Percentiles rank a stretch among this genome's conserved stretches.
Evolutionary conservation across 2,113 vertebrate genomes (phyloP).

Genomic region (Nerophis ophidion): DNA sequence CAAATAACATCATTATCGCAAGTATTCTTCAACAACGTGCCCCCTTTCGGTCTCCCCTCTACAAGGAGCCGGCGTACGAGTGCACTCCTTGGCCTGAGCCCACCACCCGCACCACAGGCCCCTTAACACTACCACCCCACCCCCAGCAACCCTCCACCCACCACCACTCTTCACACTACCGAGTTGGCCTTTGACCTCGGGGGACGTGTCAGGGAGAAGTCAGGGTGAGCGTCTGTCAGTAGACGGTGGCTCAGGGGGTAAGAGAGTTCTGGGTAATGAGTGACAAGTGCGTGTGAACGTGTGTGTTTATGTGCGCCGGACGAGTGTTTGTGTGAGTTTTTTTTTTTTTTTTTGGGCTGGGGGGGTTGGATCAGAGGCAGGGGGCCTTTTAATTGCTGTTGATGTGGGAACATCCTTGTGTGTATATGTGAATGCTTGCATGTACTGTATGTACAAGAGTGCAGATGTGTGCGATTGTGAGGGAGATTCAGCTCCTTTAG

Average conservation of each 20-base stretch:
- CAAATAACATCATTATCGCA: slow-evolving; percentile 69
- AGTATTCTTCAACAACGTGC: slow-evolving; percentile 61
- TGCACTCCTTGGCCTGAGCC: slow-evolving; percentile 25
- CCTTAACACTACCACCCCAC: slow-evolving; percentile 28
- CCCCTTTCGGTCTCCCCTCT: slow-evolving; percentile 47
- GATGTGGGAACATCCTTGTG: neutral
- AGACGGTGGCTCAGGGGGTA: slow-evolving; percentile 34
- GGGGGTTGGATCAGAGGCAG: too few species aligned
- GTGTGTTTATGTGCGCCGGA: slow-evolving; percentile 28
- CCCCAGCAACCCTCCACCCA: neutral
- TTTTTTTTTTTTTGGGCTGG: neutral
- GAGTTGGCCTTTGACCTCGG: slow-evolving; percentile 55
- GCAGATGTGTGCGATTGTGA: slow-evolving; percentile 15
- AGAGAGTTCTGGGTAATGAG: slow-evolving; percentile 45
- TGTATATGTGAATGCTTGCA: neutral
- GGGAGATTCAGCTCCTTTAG: slow-evolving; percentile 32
- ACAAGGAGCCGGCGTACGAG: slow-evolving; percentile 45
- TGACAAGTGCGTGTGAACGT: slow-evolving; percentile 38
- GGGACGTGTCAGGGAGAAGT: slow-evolving; percentile 61
- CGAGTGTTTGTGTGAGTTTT: slow-evolving; percentile 1
- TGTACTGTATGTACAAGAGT: slow-evolving; percentile 1
- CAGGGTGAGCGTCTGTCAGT: slow-evolving; percentile 49
- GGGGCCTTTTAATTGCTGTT: neutral
- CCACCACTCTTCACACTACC: slow-evolving; percentile 49
- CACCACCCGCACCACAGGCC: slow-evolving; percentile 23